Conservation (phyloP, 2,888 invertebrate genomes). For the Hypselothyrea guttata region DNA sequence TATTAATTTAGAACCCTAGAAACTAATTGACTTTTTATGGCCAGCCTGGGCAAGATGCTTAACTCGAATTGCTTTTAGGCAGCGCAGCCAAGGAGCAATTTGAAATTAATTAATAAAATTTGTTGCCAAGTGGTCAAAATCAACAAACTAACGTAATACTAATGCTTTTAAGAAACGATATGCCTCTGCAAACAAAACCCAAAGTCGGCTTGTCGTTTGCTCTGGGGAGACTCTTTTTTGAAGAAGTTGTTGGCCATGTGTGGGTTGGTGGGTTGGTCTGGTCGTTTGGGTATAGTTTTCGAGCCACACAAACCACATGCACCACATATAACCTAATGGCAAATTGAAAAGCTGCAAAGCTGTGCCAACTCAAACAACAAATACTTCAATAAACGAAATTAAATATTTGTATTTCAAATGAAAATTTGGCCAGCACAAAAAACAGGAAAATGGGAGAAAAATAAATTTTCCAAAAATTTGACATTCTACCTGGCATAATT, state of each 20-base stretch:
- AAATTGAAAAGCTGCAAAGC: constrained; percentile 27
- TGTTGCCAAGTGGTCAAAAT: constrained; percentile 30
- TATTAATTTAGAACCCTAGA: too few relatives aligned
- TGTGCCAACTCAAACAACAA: constrained; percentile 49
- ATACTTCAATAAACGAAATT: constrained; percentile 70
- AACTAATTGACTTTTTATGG: constrained; percentile 52
- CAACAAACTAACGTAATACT: constrained; percentile 31
- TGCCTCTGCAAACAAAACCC: constrained; percentile 46
- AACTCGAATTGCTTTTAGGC: constrained; percentile 10
- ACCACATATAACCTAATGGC: constrained; percentile 41
- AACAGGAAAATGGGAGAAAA: neutral
- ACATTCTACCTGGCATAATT: constrained; percentile 29
- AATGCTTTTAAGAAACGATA: constrained; percentile 27
- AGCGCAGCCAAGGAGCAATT: constrained; percentile 18
- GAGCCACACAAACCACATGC: constrained; percentile 31
- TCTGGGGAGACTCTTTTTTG: constrained; percentile 45
- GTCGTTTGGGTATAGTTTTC: constrained; percentile 19
- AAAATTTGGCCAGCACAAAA: constrained; percentile 37
- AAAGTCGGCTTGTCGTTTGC: neutral
- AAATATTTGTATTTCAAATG: constrained; percentile 64
- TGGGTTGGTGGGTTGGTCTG: constrained; percentile 7
- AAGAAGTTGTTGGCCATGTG: constrained; percentile 50
- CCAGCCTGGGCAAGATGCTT: constrained; percentile 18
- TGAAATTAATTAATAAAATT: constrained; percentile 69
- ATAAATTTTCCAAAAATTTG: constrained; percentile 12